Evolutionary conservation across 2,797 vertebrate species (phyloP).

Genomic region (Bradypodion ventrale): DNA sequence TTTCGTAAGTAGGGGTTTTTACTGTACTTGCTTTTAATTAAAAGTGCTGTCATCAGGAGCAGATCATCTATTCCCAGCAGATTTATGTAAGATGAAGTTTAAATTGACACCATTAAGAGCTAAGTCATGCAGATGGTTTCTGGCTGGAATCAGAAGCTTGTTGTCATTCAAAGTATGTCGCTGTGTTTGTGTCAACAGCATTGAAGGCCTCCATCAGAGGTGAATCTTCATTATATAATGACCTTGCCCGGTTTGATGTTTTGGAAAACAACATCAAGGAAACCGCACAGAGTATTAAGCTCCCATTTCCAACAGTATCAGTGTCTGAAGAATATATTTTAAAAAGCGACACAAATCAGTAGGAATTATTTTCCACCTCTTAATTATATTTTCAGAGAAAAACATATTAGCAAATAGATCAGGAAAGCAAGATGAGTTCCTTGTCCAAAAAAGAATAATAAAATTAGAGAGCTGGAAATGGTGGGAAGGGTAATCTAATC

Average conservation of each 20-base stretch:
- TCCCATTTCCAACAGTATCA: neutral
- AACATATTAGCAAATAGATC: neutral
- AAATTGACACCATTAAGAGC: conserved; percentile 2
- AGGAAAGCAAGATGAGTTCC: neutral
- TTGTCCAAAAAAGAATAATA: no score
- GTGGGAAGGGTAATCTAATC: neutral
- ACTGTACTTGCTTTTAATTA: neutral
- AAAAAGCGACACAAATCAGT: neutral
- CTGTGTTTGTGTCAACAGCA: conserved; percentile 20
- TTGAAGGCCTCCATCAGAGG: conserved; percentile 37
- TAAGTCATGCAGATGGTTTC: conserved; percentile 12
- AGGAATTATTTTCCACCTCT: neutral
- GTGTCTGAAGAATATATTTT: neutral
- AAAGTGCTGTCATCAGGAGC: neutral
- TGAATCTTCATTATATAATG: conserved; percentile 54
- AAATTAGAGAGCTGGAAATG: no score
- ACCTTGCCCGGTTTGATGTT: conserved; percentile 47
- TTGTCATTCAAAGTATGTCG: conserved; percentile 20
- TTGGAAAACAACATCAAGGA: conserved; percentile 37
- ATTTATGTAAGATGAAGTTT: conserved; percentile 6
- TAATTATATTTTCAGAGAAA: neutral
- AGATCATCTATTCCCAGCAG: conserved; percentile 16
- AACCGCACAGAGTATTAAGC: neutral
- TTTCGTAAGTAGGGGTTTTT: no score
- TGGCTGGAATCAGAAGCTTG: conserved; percentile 22